Evolutionary conservation across 2,888 invertebrate species (phyloP), one percentile per base, ranked within the genome.

Genomic region (Apeira syringaria): DNA sequence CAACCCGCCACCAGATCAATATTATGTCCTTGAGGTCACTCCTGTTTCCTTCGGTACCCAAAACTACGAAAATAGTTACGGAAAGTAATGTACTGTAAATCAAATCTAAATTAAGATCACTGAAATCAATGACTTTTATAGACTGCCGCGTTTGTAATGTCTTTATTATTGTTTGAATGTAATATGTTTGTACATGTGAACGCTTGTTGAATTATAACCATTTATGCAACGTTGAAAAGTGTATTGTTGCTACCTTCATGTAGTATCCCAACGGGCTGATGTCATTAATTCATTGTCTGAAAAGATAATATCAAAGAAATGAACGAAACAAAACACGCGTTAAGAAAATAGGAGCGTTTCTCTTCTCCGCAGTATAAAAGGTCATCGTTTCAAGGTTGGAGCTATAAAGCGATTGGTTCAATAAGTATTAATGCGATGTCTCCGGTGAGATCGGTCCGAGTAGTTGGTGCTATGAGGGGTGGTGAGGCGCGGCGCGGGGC

Each of bases 21-120:
- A n/a, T n/a, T n/a, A 85, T 72, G 74, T 76, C 77, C 69, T 75
- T 81, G 81, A 84, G 83, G 81, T 81, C 80, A 81, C 68, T 80
- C 69, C 69, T 73, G 74, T 70, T 68, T 65, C 69, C 44, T 42
- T 50, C 34, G 34, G 27, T 39, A 31, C 31, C 24, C 38, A 31
- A 28, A 44, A 11, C 26, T 45, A 41, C 68, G 65, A 61, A 58
- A 66, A 59, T 65, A 61, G 56, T 69, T 62, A 49, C 54, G 57
- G 53, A 49, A 70, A 15, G n/a, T n/a, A n/a, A n/a, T n/a, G n/a
- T n/a, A n/a, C n/a, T n/a, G n/a, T n/a, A n/a, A n/a, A n/a, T n/a
- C n/a, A n/a, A n/a, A n/a, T n/a, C n/a, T n/a, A n/a, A n/a, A n/a
- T n/a, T n/a, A n/a, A n/a, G n/a, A n/a, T n/a, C n/a, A n/a, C n/a